A percentile compares a stretch with the other conserved stretches of the same genome.
phyloP scores from a whole-genome alignment of 2,888 invertebrate species.

The Rhingia rostrata region DNA sequence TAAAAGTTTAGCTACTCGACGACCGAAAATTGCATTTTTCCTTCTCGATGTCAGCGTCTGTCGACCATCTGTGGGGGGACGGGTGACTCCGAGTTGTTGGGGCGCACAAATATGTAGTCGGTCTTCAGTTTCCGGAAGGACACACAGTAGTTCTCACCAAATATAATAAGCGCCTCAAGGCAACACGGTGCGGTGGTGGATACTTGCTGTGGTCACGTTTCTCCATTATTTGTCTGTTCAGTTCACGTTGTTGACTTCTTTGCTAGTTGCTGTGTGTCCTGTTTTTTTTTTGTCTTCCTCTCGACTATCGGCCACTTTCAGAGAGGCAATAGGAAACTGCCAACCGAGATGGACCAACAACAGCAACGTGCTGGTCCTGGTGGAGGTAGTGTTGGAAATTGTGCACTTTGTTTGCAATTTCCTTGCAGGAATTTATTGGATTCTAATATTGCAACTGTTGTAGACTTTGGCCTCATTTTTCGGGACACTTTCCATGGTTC shows the following conservation, averaged over 20 bases:
- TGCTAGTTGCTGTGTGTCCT: slow-evolving; percentile 30
- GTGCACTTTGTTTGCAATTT: slow-evolving; percentile 82
- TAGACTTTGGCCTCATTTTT: slow-evolving; percentile 57
- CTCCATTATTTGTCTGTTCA: slow-evolving; percentile 70
- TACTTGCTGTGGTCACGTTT: slow-evolving; percentile 66
- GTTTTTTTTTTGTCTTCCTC: slow-evolving; percentile 8
- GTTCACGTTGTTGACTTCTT: slow-evolving; percentile 65
- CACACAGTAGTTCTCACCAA: slow-evolving; percentile 64
- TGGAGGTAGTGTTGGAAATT: slow-evolving; percentile 35
- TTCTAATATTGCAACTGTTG: slow-evolving; percentile 71
- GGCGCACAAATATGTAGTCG: neutral
- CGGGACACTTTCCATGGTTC: slow-evolving; percentile 20
- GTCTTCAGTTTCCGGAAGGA: slow-evolving; percentile 59
- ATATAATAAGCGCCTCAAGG: slow-evolving; percentile 65
- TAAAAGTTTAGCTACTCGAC: slow-evolving; percentile 47
- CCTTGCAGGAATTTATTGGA: slow-evolving; percentile 76
- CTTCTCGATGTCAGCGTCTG: slow-evolving; percentile 40
- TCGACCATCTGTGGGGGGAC: slow-evolving; percentile 11
- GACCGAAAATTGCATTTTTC: slow-evolving; percentile 65
- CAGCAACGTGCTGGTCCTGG: neutral
- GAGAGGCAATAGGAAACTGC: slow-evolving; percentile 56
- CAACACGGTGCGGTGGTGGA: slow-evolving; percentile 22
- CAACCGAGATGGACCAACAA: neutral
- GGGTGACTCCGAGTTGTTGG: neutral
- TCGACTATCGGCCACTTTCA: slow-evolving; percentile 35